Base-by-base conservation (phyloP, 2,113 vertebrate species). In the Hirundichthys speculiger region DNA sequence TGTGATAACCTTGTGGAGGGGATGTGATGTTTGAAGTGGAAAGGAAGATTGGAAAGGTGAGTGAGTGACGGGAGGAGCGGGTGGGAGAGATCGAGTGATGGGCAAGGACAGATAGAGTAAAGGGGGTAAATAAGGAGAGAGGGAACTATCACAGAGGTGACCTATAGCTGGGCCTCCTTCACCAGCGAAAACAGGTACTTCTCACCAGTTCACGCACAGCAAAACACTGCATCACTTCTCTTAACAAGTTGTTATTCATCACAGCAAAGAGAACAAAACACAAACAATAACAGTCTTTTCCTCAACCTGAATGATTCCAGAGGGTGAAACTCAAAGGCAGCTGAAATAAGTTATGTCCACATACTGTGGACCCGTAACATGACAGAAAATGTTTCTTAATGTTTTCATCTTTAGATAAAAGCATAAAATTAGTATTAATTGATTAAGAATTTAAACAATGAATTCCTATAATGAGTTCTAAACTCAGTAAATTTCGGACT, bases 141-240 rank as follows among this genome's bases (percentile, higher is more conserved):
- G 64, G 82, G 83, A 81, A 77, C 82, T 67, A 82, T 89, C 87
- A 72, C 76, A 79, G 74, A 77, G 83, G 83, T 86, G 86, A 88
- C 84, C 83, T 84, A 68, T 75, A 72, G 79, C 73, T 65, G 75
- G 66, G 64, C 76, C 64, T 64, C 50, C 68, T 78, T 80, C 72
- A 70, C 41, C 39, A 39, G 53, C 5, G n/a, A n/a, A n/a, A 72
- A 57, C 25, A 54, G 56, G 43, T 72, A 24, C 64, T 70, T 7
- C 34, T 48, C 76, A 62, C 61, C 25, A 13, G 50, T 15, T 47
- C 73, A 34, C 11, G 30, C 30, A 34, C 30, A 34, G 21, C 25
- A 19, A 14, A 48, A 72, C 70, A 71, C 65, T 12, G 40, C n/a
- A 55, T 53, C 69, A 19, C 27, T 18, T 59, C 73, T 61, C 52